A percentile compares a stretch with the other conserved stretches of the same genome.
Evolutionary conservation across 2,797 vertebrate species (phyloP).

Genomic region (Naso thynnoides): DNA sequence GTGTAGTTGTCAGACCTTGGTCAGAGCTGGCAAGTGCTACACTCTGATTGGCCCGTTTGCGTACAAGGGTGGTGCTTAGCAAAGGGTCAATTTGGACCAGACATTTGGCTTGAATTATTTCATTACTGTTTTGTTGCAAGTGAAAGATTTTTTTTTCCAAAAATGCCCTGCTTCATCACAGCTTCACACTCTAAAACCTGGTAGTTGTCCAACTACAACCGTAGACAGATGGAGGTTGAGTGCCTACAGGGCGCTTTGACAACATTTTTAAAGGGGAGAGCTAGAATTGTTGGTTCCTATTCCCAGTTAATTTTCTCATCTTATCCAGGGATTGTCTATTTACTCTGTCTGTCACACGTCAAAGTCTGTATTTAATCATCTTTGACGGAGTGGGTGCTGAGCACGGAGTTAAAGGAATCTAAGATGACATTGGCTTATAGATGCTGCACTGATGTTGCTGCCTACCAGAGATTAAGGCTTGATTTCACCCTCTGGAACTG

Average conservation of each 20-base stretch:
- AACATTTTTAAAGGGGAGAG: background rate
- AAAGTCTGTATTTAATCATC: slow-evolving; percentile 19
- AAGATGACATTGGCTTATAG: slow-evolving; percentile 64
- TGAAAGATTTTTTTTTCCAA: background rate
- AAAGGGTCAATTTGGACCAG: no score
- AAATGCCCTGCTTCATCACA: slow-evolving; percentile 1
- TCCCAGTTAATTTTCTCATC: background rate
- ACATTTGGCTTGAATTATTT: slow-evolving; percentile 22
- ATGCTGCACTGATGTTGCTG: slow-evolving; percentile 52
- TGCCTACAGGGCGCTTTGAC: slow-evolving; percentile 12
- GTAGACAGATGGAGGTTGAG: background rate
- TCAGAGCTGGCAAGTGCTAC: no score
- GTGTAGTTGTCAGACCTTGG: no score
- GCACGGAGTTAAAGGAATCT: slow-evolving; percentile 58
- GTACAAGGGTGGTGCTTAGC: no score
- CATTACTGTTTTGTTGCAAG: slow-evolving; percentile 13
- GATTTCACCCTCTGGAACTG: slow-evolving; percentile 64
- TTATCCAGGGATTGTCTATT: slow-evolving; percentile 16
- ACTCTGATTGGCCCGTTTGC: no score
- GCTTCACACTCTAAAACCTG: slow-evolving; percentile 12
- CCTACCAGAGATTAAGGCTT: slow-evolving; percentile 63
- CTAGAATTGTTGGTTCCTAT: slow-evolving; percentile 12
- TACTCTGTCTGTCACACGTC: slow-evolving; percentile 30
- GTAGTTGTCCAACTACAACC: slow-evolving; percentile 27
- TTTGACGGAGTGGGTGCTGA: slow-evolving; percentile 36